Base-by-base conservation (phyloP, 2,888 invertebrate genomes). In the Vesta saturnalis region DNA sequence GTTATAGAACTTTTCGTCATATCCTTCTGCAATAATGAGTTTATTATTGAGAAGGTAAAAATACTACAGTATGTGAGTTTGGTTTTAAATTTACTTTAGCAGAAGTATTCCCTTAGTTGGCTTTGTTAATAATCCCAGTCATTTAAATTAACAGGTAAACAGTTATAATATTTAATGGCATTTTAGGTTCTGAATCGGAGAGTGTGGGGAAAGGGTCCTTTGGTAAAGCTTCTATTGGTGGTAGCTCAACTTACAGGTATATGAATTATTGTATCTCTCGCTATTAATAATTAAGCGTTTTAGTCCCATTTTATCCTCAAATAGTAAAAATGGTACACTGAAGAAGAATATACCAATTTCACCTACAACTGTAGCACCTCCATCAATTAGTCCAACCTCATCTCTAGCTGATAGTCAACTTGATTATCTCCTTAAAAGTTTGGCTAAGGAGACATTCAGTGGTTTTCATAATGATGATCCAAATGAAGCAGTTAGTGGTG, bases 381-480 rank as follows among this genome's bases (percentile, higher is more conserved):
- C 70, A 4, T 35, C 74, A 5, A 71, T 71, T 21, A 80, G 80
- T 70, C 81, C 83, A 1, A 79, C 81, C 4, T 79, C 82, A 0
- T 81, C 83, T 0, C 77, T 78, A 6, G 87, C 30, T 78, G 87
- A 87, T 81, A 81, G 78, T 65, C 87, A 88, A 80, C 83, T 94
- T 75, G 94, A 94, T 83, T 91, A 90, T 74, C 86, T 94, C 64
- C 88, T 94, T 72, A 93, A 93, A 83, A 92, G 91, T 77, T 85
- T 92, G 77, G 90, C 91, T 64, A 92, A 92, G 84, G 92, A 91
- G 82, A 87, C 89, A 75, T 83, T 87, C 76, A 84, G 83, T 77
- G 86, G 87, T 71, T 83, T 87, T 73, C 86, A 88, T 57, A 77
- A 80, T 47, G 83, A 82, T 58, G 83, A 84, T 84, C 87, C 81